Base-by-base conservation (phyloP, 1,140 invertebrate genomes). In the Megalonaias nervosa region DNA sequence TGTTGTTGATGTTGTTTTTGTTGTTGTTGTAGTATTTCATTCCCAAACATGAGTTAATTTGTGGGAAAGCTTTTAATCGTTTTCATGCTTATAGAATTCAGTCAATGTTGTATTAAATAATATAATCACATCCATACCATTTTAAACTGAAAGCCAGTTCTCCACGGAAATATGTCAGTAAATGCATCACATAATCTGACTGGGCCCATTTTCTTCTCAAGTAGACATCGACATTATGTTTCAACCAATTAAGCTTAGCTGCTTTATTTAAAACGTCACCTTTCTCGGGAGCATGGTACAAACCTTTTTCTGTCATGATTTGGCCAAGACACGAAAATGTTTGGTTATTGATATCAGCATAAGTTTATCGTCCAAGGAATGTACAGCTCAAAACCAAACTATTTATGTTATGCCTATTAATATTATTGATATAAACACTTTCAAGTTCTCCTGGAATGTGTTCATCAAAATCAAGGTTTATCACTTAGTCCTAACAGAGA, bases 341-440 rank as follows among this genome's bases (percentile, higher is more conserved):
- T 16, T 64, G 31, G 38, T 77, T 74, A 70, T 81, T 81, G n/a
- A 81, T 65, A 66, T 81, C 75, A n/a, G 69, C 64, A 48, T 77
- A 71, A 2, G 75, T 74, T 2, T 67, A 71, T 61, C 77, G 79
- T 60, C 74, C 67, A 12, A 67, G 75, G 2, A n/a, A 48, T 5
- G 79, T 74, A 75, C 79, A 81, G 23, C 79, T 81, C 65, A 81
- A 59, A 65, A 81, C 64, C 16, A 81, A 38, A 19, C 79, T 74
- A 61, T 77, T 62, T 12, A 38, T 61, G 1, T 75, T 71, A 65
- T 81, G 79, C 12, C 79, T 66, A 1, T 71, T 75, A 23, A 81
- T 59, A 72, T 81, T 81, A 59, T 81, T 72, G 15, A 81, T 64
- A 57, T 66, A 81, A 58, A 74, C 57, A 48, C 48, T 48, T 69